Evolutionary conservation across 1,140 invertebrate species (phyloP).

Genomic region (Leptestheria dahalacensis): DNA sequence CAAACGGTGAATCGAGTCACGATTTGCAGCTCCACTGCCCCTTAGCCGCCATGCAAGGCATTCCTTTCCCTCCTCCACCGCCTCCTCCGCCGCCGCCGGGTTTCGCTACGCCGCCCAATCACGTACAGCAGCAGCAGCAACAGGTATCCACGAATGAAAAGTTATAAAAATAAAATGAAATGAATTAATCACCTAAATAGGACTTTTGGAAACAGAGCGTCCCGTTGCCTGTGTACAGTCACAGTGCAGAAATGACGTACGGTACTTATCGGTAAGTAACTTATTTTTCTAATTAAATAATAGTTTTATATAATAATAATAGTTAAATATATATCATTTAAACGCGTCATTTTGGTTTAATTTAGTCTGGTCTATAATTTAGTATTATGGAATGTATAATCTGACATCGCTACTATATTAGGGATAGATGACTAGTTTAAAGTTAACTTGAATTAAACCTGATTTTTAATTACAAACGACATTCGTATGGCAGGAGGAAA

Average conservation of each 20-base stretch:
- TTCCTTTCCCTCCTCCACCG: constrained; percentile 8
- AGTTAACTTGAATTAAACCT: neutral
- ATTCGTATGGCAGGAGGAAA: too few relatives aligned
- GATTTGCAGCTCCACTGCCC: constrained; percentile 10
- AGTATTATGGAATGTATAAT: neutral
- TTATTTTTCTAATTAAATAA: neutral
- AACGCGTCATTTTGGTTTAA: neutral
- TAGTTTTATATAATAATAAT: neutral
- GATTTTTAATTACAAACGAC: neutral
- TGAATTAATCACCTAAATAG: too few relatives aligned
- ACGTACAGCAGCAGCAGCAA: neutral
- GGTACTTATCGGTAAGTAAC: constrained; percentile 7
- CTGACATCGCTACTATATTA: neutral
- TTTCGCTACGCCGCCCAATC: neutral
- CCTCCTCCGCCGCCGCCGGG: neutral
- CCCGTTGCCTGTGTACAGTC: constrained; percentile 13
- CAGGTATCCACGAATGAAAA: too few relatives aligned
- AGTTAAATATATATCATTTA: too few relatives aligned
- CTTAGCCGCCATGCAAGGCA: constrained; percentile 2
- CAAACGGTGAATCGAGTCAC: constrained; percentile 10
- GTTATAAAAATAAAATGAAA: too few relatives aligned
- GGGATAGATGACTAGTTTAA: neutral
- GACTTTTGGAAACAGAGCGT: too few relatives aligned
- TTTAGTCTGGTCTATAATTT: neutral
- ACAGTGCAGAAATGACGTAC: constrained; percentile 11